Conservation (phyloP, 2,888 invertebrate species). For the Drosophila neotestacea region DNA sequence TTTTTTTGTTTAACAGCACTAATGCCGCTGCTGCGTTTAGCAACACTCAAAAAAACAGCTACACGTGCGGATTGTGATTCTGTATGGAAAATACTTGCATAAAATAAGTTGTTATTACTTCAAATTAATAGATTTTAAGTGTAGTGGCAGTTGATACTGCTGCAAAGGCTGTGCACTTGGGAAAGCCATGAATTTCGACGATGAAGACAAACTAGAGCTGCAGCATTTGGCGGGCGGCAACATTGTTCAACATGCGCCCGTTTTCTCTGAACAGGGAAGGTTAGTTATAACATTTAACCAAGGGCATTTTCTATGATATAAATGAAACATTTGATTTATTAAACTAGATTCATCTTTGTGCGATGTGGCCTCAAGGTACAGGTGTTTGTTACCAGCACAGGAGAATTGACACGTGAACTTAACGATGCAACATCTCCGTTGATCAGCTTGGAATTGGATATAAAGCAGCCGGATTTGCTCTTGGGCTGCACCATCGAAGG, state of each 20-base stretch:
- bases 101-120: constrained; percentile 24
- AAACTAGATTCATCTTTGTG: constrained; percentile 87
- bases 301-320: not conserved
- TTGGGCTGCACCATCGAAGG: constrained; percentile 87
- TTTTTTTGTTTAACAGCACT: constrained; percentile 28
- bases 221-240: constrained; percentile 88
- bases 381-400: constrained; percentile 88
- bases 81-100: constrained; percentile 21
- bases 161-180: constrained; percentile 11
- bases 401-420: constrained; percentile 87
- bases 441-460: constrained; percentile 86
- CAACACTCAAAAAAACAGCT: constrained; percentile 43
- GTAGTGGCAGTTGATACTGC: constrained; percentile 23
- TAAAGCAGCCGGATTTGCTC: constrained; percentile 85
- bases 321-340: constrained; percentile 1
- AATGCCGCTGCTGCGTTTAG: not conserved
- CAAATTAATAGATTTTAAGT: constrained; percentile 14
- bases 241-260: constrained; percentile 87
- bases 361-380: constrained; percentile 87
- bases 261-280: constrained; percentile 88
- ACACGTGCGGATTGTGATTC: constrained; percentile 67
- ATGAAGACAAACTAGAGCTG: constrained; percentile 85
- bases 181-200: constrained; percentile 75
- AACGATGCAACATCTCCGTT: constrained; percentile 86
- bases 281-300: constrained; percentile 84